Evolutionary conservation across 1,140 invertebrate species (phyloP), one percentile per base, ranked within the genome.

Genomic region (Anthonomus grandis): DNA sequence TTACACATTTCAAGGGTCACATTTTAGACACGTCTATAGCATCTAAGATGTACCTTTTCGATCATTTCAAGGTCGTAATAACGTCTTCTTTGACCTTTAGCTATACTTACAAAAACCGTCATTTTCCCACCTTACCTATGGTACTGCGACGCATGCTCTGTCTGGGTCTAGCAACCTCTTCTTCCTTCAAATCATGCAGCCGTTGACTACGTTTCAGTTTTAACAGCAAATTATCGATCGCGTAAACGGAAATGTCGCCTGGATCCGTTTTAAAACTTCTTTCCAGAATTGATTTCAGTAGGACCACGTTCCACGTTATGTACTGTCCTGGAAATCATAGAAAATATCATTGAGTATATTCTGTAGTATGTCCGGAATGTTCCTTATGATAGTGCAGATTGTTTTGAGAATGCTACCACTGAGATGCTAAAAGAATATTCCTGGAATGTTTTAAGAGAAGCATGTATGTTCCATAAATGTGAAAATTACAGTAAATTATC

Each of bases 201-300:
- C 13, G 6, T 12, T 13, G 13, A n/a, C 22, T 18, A 36, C 38
- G 17, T 21, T 18, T 49, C 19, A 56, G 22, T 48, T 39, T 56
- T 15, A 23, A 19, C 15, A 46, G n/a, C 1, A 56, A 6, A 5
- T 36, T 38, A 1, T 56, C 53, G 19, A 56, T n/a, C 8, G 12
- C 17, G n/a, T 47, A 39, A 2, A 37, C 12, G 9, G 44, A 45
- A 5, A 8, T 15, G 6, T 46, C 53, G 4, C 22, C 53, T 2
- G 53, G 53, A 31, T 31, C 39, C 48, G 39, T 47, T 37, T 41
- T 13, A 48, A 48, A 56, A 17, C 31, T n/a, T 27, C 34, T 38
- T n/a, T 48, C 31, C 5, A 56, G 6, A 4, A 56, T 12, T 10
- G 6, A 15, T 19, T 48, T 15, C 22, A 56, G 17, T 1, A 27